Evolutionary conservation across 2,113 vertebrate genomes (phyloP), one percentile per base, ranked within the genome.

Genomic region (Perccottus glenii): DNA sequence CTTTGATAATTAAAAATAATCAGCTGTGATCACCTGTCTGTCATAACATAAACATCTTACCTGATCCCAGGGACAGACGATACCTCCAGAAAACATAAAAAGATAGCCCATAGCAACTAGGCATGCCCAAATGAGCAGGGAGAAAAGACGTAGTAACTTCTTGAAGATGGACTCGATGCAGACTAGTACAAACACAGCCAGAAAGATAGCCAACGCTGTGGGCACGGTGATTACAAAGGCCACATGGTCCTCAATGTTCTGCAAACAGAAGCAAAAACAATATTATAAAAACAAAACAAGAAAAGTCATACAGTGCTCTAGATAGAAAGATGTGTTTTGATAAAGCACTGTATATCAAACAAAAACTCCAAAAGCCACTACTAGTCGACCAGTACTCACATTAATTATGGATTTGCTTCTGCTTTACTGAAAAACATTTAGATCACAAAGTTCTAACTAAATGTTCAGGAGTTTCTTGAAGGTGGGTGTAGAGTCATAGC

Each of bases 11-110:
- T 27, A 27, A 27, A 27, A 27, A 27, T 27, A 27, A 27, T 27
- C 19, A 27, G 19, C 19, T 27, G 19, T 27, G 19, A 27, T 43
- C 42, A 11, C 42, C 3, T 43, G 42, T 3, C 42, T 43, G 6
- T 8, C 7, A n/a, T 12, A 6, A 11, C 55, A 51, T 5, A 43
- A 60, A 64, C 35, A 47, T 55, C 94, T 91, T 94, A 99, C 97
- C 97, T 99, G 97, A 91, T 99, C 97, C 97, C 97, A 99, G 0
- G 97, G 94, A 88, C 94, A 98, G 87, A 99, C 90, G 70, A 97
- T 95, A 64, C 95, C 96, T 15, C 95, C 97, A 5, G 96, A 98
- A 89, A 97, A 98, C 96, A 98, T 98, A 81, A 99, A 99, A 81
- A 99, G 90, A 91, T 98, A 99, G 75, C 94, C 97, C 97, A 98